Percentiles rank a stretch among this genome's conserved stretches.
phyloP scores from a whole-genome alignment of 2,113 vertebrate genomes.

The Nansenia antarctica region DNA sequence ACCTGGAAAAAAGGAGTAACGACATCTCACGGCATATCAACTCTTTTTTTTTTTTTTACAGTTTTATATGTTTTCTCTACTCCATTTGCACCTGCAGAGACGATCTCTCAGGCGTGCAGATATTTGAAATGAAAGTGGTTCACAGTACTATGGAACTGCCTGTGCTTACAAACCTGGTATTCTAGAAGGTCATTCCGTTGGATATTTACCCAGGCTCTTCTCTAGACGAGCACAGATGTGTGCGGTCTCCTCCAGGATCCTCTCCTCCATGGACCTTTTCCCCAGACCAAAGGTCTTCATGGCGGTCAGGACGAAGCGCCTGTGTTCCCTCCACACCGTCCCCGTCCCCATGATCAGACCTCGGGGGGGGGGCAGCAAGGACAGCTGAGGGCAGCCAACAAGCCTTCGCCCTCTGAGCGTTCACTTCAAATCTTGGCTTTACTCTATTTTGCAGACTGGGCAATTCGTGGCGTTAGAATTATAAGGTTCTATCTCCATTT shows the following conservation, averaged over 20 bases:
- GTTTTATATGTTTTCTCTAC: too few species aligned
- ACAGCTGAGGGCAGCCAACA: background rate
- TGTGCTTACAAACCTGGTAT: too few species aligned
- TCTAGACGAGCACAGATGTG: conserved; percentile 36
- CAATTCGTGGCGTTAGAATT: too few species aligned
- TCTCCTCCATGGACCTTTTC: conserved; percentile 78
- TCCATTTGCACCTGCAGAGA: too few species aligned
- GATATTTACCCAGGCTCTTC: conserved; percentile 22
- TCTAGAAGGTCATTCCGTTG: too few species aligned
- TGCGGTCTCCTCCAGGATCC: conserved; percentile 67
- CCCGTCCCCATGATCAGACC: conserved; percentile 59
- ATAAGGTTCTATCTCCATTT: too few species aligned
- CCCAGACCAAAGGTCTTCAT: conserved; percentile 81
- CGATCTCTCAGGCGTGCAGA: too few species aligned
- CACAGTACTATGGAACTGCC: too few species aligned
- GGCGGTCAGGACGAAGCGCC: conserved; percentile 70
- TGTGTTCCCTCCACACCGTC: conserved; percentile 65
- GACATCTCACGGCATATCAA: too few species aligned
- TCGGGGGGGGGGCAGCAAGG: conserved; percentile 41
- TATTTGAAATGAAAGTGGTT: too few species aligned
- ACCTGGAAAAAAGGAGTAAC: conserved; percentile 34
- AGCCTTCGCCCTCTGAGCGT: background rate
- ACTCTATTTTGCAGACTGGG: too few species aligned
- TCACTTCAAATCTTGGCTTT: background rate
- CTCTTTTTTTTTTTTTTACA: too few species aligned